phyloP scores from a whole-genome alignment of 2,888 invertebrate genomes.

The Lysandra coridon region DNA sequence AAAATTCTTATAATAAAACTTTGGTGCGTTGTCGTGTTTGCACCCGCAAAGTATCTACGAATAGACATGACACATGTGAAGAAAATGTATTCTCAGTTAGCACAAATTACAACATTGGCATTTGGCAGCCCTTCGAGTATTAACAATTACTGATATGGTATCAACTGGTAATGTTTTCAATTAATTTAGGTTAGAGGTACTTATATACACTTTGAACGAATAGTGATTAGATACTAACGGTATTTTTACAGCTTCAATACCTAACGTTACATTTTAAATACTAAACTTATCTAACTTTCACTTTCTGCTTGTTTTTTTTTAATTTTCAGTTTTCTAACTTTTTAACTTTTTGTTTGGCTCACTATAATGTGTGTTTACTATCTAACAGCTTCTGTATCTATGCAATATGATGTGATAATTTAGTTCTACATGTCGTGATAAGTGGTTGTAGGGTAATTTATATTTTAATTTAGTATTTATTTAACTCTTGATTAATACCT shows the following conservation, averaged over 20 bases:
- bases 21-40: constrained; percentile 9
- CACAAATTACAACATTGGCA: neutral
- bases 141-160: constrained; percentile 17
- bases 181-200: constrained; percentile 13
- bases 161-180: constrained; percentile 15
- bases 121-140: constrained; percentile 14
- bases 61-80: constrained; percentile 10
- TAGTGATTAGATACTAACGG: neutral
- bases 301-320: neutral
- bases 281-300: constrained; percentile 6
- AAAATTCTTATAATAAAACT: neutral
- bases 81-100: neutral
- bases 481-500: neutral
- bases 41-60: neutral
- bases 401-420: neutral
- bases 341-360: neutral
- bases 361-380: constrained; percentile 1
- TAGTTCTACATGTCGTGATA: neutral
- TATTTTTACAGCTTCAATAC: neutral
- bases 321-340: constrained; percentile 11
- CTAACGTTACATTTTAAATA: neutral
- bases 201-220: neutral
- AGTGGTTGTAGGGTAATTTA: neutral
- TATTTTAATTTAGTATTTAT: neutral
- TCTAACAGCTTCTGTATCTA: neutral